Percentiles rank a stretch among this genome's conserved stretches.
phyloP scores from a whole-genome alignment of 30 jellyfish, hydroid and myxozoan genomes.

The Clytia hemisphaerica region DNA sequence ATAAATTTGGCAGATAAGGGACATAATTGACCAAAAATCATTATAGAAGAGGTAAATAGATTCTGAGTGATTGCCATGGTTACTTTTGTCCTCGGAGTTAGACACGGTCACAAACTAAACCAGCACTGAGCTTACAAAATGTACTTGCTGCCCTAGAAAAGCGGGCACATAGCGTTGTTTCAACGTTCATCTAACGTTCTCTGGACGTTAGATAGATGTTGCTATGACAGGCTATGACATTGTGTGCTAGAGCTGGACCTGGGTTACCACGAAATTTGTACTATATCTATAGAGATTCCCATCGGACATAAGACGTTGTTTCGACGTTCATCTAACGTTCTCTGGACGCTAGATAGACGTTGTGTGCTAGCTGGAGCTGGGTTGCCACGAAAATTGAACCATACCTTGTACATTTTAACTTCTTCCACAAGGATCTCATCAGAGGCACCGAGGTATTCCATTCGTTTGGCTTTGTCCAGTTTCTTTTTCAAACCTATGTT shows the following conservation, averaged over 20 bases:
- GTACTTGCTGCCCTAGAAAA: too few relatives aligned
- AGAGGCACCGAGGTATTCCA: slow-evolving; percentile 95
- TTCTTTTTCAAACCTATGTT: slow-evolving; percentile 69
- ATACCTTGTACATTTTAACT: slow-evolving; percentile 95
- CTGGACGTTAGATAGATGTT: neutral
- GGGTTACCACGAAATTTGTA: neutral
- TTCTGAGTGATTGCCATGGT: too few relatives aligned
- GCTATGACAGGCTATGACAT: neutral
- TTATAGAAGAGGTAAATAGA: too few relatives aligned
- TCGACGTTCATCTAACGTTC: too few relatives aligned
- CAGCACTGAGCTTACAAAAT: too few relatives aligned
- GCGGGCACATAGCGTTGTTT: neutral
- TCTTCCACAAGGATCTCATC: slow-evolving; percentile 98
- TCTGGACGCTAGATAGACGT: too few relatives aligned
- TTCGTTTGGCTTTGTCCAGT: slow-evolving; percentile 76
- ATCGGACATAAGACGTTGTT: neutral
- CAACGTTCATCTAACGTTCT: too few relatives aligned
- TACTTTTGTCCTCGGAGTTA: too few relatives aligned
- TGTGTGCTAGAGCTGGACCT: neutral
- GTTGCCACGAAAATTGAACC: neutral
- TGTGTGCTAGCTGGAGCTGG: too few relatives aligned
- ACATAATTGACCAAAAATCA: too few relatives aligned
- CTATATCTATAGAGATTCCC: neutral
- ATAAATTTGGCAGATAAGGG: too few relatives aligned
- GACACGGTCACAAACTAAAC: too few relatives aligned